Percentiles rank a stretch among this genome's conserved stretches.
These are phyloP conservation scores for Drosophila siamana DNA, from an alignment of 2,888 invertebrate species.

Conservation along the genomic window DNA sequence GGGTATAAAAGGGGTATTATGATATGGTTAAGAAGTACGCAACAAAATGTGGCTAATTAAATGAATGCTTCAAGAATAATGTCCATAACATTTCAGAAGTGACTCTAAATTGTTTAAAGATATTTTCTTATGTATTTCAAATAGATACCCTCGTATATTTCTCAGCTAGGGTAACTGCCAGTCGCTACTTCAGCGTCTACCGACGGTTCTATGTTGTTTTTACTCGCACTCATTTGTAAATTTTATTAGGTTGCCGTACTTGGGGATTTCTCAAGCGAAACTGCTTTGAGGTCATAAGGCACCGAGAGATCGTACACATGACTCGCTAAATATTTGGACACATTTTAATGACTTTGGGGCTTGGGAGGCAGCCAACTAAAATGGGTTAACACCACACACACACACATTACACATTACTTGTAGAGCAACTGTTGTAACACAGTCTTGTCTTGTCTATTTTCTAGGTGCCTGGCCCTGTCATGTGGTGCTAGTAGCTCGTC, in stretches of 20 bases:
- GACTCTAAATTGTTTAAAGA: too few relatives aligned
- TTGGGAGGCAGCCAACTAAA: constrained; percentile 26
- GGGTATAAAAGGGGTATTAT: background rate
- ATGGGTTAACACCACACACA: constrained; percentile 59
- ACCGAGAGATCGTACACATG: constrained; percentile 41
- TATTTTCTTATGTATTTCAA: too few relatives aligned
- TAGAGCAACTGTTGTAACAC: constrained; percentile 54
- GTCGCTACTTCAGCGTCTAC: background rate
- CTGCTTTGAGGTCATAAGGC: constrained; percentile 73
- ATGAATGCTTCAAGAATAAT: too few relatives aligned
- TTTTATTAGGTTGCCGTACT: constrained; percentile 48
- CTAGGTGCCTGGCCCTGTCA: constrained; percentile 55
- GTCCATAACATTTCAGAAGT: too few relatives aligned
- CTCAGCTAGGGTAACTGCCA: constrained; percentile 1
- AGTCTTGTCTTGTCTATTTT: constrained; percentile 56
- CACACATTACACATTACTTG: background rate
- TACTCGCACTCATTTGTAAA: constrained; percentile 51
- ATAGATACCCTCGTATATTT: too few relatives aligned
- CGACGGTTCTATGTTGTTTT: constrained; percentile 15
- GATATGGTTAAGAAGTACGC: too few relatives aligned
- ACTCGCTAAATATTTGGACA: constrained; percentile 53
- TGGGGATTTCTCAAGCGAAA: constrained; percentile 74
- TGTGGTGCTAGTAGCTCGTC: constrained; percentile 38
- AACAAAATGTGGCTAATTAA: too few relatives aligned
- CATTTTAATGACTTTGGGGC: constrained; percentile 54